A percentile compares a stretch with the other conserved stretches of the same genome.
Evolutionary conservation across 2,797 vertebrate species (phyloP).

Genomic region (Hemitrygon akajei): DNA sequence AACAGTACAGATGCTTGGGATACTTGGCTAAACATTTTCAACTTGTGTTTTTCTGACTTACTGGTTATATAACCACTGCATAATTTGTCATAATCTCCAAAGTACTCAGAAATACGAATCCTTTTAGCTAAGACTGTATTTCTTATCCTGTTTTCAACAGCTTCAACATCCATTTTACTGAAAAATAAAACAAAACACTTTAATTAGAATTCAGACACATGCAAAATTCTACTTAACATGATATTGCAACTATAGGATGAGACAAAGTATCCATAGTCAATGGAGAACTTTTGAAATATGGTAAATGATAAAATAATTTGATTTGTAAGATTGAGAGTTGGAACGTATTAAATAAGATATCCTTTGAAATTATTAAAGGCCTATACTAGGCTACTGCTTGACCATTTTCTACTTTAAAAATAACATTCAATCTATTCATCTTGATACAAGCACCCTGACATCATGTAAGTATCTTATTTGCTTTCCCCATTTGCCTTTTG

Average conservation of each 20-base stretch:
- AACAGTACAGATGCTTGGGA: background rate
- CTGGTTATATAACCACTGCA: background rate
- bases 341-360: background rate
- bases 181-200: background rate
- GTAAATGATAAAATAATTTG: background rate
- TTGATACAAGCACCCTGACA: no score
- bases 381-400: no score
- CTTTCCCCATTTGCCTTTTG: no score
- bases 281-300: background rate
- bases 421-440: no score
- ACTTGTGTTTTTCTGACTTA: background rate
- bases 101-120: slow-evolving; percentile 23
- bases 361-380: background rate
- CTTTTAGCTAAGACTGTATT: background rate
- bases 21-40: background rate
- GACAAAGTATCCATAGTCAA: background rate
- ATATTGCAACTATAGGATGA: background rate
- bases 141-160: slow-evolving; percentile 2
- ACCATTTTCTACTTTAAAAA: no score
- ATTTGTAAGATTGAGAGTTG: background rate
- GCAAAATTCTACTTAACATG: background rate
- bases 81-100: slow-evolving; percentile 32
- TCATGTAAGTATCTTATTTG: no score
- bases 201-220: background rate
- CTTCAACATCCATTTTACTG: slow-evolving; percentile 5